phyloP scores from a whole-genome alignment of 2,797 vertebrate genomes.

The Gymnocypris eckloni region DNA sequence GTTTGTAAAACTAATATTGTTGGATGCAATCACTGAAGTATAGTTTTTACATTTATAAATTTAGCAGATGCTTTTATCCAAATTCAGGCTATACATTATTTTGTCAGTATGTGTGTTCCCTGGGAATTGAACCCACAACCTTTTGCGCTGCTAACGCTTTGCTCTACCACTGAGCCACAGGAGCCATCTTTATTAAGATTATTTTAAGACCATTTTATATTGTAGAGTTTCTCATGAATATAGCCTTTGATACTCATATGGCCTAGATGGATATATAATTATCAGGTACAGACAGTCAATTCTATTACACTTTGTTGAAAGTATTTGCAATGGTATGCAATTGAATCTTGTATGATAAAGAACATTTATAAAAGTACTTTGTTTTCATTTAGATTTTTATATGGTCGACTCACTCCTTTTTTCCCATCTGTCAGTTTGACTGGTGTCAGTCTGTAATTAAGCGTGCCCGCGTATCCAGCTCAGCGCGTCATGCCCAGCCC shows the following conservation, averaged over 20 bases:
- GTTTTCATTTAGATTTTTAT: neutral
- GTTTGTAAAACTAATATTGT: neutral
- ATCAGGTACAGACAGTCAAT: neutral
- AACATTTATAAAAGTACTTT: neutral
- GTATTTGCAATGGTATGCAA: no score
- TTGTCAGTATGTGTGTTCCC: no score
- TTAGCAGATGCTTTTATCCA: no score
- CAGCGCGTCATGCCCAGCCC: conserved; percentile 81
- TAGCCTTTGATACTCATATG: neutral
- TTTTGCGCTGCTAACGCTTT: no score
- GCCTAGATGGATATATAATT: no score
- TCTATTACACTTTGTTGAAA: conserved; percentile 7
- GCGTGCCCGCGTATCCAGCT: conserved; percentile 77
- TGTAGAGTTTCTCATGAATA: neutral
- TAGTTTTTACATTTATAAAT: neutral
- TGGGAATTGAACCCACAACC: no score
- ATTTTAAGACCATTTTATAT: neutral
- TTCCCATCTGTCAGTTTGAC: conserved; percentile 69
- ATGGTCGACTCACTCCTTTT: neutral
- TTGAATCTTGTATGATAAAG: neutral
- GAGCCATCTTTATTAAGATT: no score
- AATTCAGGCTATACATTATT: no score
- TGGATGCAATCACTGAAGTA: neutral
- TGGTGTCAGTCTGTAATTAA: conserved; percentile 79
- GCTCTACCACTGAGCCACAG: no score